Percentiles rank a stretch among this genome's conserved stretches.
These are phyloP conservation scores for Nyctereutes procyonoides DNA, from an alignment of 2,113 vertebrate species.

Conservation along the genomic window DNA sequence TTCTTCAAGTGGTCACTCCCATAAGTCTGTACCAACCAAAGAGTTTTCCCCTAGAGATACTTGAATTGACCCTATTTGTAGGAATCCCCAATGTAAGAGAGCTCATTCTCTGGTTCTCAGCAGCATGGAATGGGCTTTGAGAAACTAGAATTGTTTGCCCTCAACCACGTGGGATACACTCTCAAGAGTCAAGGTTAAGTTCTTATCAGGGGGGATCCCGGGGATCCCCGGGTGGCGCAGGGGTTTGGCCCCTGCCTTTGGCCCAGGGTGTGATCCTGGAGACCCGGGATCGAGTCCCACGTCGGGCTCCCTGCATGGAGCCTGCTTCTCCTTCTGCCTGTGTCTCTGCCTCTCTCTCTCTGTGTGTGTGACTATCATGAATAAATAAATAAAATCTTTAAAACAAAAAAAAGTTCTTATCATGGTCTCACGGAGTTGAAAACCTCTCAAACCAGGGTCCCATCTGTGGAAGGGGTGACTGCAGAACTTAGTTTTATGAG, in stretches of 20 bases:
- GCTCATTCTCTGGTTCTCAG: not conserved
- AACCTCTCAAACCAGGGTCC: rapidly evolving
- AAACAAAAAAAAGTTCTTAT: not conserved
- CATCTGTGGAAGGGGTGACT: not conserved
- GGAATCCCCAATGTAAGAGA: not conserved
- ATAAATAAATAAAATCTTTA: too few relatives aligned
- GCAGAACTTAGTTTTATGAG: rapidly evolving
- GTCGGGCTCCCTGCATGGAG: too few relatives aligned
- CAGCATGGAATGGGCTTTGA: too few relatives aligned
- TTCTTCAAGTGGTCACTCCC: not conserved
- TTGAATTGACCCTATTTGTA: not conserved
- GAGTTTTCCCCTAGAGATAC: not conserved
- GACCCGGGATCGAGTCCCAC: too few relatives aligned
- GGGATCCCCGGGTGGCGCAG: too few relatives aligned
- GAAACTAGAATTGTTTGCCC: not conserved
- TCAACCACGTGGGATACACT: rapidly evolving
- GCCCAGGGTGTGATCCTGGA: too few relatives aligned
- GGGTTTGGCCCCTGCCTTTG: too few relatives aligned
- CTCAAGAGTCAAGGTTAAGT: not conserved
- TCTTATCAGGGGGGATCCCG: too few relatives aligned
- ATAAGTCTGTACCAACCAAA: too few relatives aligned
- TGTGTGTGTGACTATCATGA: too few relatives aligned
- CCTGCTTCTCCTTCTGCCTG: too few relatives aligned
- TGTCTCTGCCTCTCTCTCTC: too few relatives aligned
- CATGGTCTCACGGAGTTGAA: not conserved